phyloP scores from a whole-genome alignment of 1,140 invertebrate genomes.

The Ceratitis capitata region DNA sequence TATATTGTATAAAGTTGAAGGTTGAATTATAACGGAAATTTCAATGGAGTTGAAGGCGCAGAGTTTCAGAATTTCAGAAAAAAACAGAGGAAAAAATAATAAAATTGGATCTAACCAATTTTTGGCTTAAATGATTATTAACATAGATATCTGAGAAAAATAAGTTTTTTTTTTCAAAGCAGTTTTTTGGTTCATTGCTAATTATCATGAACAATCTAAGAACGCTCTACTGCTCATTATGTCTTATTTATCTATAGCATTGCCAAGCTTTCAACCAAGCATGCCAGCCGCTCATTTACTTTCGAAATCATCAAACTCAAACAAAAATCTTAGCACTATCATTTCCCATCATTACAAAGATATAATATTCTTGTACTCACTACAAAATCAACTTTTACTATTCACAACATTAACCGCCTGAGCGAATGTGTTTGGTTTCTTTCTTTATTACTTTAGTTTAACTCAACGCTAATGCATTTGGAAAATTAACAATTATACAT shows the following conservation, averaged over 20 bases:
- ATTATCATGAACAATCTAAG: too few relatives aligned
- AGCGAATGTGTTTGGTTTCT: background rate
- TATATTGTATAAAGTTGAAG: background rate
- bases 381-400: background rate
- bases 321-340: background rate
- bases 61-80: background rate
- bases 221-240: background rate
- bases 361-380: background rate
- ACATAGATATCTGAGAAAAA: too few relatives aligned
- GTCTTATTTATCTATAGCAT: too few relatives aligned
- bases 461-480: too few relatives aligned
- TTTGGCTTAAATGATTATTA: too few relatives aligned
- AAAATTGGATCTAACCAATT: too few relatives aligned
- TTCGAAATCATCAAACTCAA: background rate
- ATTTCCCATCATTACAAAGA: background rate
- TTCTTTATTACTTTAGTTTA: background rate
- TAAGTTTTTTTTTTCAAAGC: too few relatives aligned
- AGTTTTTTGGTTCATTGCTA: too few relatives aligned
- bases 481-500: background rate
- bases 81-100: too few relatives aligned
- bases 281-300: background rate
- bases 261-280: background rate
- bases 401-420: background rate
- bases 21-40: background rate
- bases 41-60: background rate